Evolutionary conservation across 2,113 vertebrate species (phyloP).

Genomic region (Balaeniceps rex): DNA sequence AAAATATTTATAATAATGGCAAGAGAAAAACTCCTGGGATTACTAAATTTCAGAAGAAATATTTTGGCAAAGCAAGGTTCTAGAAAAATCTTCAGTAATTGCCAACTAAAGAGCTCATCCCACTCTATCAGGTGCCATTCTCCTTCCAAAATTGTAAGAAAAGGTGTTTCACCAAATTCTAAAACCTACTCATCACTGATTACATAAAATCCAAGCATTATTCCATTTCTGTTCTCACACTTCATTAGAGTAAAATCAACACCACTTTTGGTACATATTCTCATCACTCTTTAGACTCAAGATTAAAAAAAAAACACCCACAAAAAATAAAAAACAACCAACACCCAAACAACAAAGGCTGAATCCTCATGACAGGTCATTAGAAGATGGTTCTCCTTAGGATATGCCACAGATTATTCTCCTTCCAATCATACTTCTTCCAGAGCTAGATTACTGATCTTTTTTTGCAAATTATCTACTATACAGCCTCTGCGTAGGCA

Average conservation of each 20-base stretch:
- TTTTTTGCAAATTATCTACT: background rate
- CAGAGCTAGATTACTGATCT: background rate
- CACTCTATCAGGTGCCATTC: too few relatives aligned
- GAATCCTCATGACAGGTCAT: background rate
- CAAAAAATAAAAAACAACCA: background rate
- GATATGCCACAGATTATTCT: background rate
- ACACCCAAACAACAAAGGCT: background rate
- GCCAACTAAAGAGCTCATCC: background rate
- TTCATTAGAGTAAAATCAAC: background rate
- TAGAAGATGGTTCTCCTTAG: background rate
- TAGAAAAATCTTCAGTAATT: background rate
- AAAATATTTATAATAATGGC: background rate
- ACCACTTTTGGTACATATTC: background rate
- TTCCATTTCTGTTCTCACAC: background rate
- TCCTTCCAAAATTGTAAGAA: background rate
- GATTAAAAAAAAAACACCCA: background rate
- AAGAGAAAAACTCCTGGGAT: background rate
- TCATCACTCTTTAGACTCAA: background rate
- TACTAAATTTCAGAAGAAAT: background rate
- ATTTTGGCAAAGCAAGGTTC: background rate
- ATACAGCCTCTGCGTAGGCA: background rate
- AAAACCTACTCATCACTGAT: background rate
- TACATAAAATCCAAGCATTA: background rate
- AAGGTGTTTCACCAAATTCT: background rate
- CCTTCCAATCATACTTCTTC: background rate